Conservation (phyloP, 2,113 vertebrate genomes). For the Psittacus erithacus region DNA sequence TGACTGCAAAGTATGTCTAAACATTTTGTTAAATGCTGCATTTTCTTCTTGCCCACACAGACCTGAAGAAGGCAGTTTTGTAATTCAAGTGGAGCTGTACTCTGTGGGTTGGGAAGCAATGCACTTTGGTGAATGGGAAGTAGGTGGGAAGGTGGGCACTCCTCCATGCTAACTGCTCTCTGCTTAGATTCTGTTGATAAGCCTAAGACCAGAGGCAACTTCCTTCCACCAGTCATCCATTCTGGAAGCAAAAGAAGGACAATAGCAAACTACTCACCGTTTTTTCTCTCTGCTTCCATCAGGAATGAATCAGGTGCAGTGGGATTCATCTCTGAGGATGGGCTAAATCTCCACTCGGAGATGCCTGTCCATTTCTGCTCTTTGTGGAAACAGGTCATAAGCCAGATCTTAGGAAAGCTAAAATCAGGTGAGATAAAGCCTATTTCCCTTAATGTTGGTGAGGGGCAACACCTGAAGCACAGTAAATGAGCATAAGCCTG, state of each 20-base stretch:
- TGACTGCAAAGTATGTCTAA: not conserved
- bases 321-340: not conserved
- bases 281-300: not conserved
- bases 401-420: not conserved
- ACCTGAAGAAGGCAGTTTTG: slow-evolving; percentile 30
- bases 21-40: slow-evolving; percentile 8
- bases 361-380: not conserved
- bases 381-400: not conserved
- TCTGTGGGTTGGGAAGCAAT: slow-evolving; percentile 15
- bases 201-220: not conserved
- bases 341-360: not conserved
- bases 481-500: not conserved
- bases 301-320: not conserved
- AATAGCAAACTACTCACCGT: not conserved
- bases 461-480: not conserved
- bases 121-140: not conserved
- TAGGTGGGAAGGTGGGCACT: slow-evolving; percentile 22
- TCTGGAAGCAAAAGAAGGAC: not conserved
- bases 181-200: not conserved
- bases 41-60: slow-evolving; percentile 9
- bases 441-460: not conserved
- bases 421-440: not conserved
- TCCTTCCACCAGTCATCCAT: not conserved
- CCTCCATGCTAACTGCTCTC: not conserved
- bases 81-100: slow-evolving; percentile 22